Conservation (phyloP, 2,797 vertebrate genomes). For the Tragopan temminckii region DNA sequence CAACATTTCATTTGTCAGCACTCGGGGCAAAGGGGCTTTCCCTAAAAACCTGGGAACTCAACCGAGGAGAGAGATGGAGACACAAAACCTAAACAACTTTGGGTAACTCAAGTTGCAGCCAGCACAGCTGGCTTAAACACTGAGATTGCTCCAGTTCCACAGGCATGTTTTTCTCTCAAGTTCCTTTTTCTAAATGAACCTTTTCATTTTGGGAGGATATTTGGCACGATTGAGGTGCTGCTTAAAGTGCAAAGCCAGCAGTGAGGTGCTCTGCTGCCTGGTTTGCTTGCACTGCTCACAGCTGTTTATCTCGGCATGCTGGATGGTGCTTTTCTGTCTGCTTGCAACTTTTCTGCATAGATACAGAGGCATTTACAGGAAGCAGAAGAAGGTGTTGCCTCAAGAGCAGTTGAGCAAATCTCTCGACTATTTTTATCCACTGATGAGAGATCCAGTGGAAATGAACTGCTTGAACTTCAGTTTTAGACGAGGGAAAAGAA, state of each 20-base stretch:
- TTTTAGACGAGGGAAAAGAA: not conserved
- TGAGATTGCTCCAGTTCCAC: not conserved
- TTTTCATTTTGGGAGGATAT: not conserved
- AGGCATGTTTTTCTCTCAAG: not conserved
- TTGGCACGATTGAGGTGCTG: not conserved
- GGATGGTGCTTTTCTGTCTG: not conserved
- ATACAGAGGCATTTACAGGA: constrained; percentile 44
- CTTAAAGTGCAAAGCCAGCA: not conserved
- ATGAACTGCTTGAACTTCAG: not conserved
- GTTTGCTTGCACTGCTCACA: not conserved
- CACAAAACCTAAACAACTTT: not conserved
- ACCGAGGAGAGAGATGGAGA: not conserved
- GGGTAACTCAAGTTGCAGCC: not conserved
- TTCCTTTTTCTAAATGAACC: not conserved
- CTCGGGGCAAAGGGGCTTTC: not conserved
- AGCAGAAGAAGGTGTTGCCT: constrained; percentile 51
- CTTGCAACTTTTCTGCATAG: not conserved
- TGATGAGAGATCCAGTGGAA: not conserved
- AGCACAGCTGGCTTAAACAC: not conserved
- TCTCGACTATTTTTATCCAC: constrained; percentile 48
- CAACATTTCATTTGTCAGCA: constrained; percentile 42
- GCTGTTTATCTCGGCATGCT: not conserved
- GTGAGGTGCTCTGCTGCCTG: not conserved
- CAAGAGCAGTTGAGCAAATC: constrained; percentile 31
- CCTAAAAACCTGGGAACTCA: not conserved